Evolutionary conservation across 2,113 vertebrate genomes (phyloP), one percentile per base, ranked within the genome.

Genomic region (Gracilinanus agilis): DNA sequence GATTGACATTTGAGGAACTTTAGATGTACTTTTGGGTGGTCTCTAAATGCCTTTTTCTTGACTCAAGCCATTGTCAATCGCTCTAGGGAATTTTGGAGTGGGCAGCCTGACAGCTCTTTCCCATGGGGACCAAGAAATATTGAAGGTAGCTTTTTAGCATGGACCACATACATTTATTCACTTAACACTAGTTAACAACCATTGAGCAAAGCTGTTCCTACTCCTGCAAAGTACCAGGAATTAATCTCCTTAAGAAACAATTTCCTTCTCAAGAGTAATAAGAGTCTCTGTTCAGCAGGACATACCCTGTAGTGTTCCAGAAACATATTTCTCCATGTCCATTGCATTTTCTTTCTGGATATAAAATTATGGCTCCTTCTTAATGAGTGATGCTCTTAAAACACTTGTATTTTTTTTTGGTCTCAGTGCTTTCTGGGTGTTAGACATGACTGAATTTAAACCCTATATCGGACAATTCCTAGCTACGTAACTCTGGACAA

Each of bases 161-260:
- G 44, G 67, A 44, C 91, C 95, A 94, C 24, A 83, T 83, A 97
- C 90, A 94, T 91, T 10, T 96, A 96, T 88, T 91, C 25, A 88
- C 40, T 97, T 97, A 95, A 21, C 88, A 96, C 10, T 16, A 95
- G 56, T 88, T 96, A 88, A 93, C 0, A 0, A 67, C 88, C 96
- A 88, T 90, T 97, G 94, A 95, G 83, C 67, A 93, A 94, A 13
- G 21, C 25, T 40, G 24, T 93, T 97, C 95, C 96, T 49, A 25
- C 54, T 10, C 90, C 83, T 55, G 40, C 10, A 95, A 95, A 40
- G 34, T 91, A 29, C 44, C 90, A 90, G 75, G 90, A 95, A 91
- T 3, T 94, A 67, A 58, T 54, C 34, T 13, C 12, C 54, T 53
- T 88, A 90, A 88, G 2, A 16, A 91, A 90, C 58, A 49, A 95